phyloP scores from a whole-genome alignment of 2,113 vertebrate species.

The Aviceda subcristata region DNA sequence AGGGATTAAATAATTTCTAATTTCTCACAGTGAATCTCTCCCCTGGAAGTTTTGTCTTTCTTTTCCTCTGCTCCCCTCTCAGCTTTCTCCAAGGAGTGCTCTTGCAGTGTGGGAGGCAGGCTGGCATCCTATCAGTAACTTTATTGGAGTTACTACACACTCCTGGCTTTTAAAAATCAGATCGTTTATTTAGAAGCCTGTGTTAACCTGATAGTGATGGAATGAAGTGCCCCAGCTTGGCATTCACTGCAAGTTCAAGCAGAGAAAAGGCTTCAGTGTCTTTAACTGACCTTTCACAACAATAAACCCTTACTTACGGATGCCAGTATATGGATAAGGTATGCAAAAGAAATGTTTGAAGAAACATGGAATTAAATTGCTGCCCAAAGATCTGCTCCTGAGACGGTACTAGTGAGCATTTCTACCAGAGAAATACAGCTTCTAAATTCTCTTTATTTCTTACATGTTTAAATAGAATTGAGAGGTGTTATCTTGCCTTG shows the following conservation, averaged over 20 bases:
- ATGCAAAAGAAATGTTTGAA: not conserved
- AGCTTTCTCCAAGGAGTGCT: conserved; percentile 9
- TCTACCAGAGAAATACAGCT: not conserved
- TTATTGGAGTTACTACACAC: not conserved
- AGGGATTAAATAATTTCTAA: conserved; percentile 8
- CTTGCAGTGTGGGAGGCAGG: conserved; percentile 22
- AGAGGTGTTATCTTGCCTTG: not conserved
- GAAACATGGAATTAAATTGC: not conserved
- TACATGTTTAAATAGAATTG: not conserved
- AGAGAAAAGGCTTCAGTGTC: not conserved
- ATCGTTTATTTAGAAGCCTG: conserved; percentile 41
- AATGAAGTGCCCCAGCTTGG: conserved; percentile 33
- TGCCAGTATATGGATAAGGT: not conserved
- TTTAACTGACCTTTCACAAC: conserved; percentile 7
- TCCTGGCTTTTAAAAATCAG: conserved; percentile 25
- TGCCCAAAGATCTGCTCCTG: not conserved
- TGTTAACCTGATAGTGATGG: conserved; percentile 26
- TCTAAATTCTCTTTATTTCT: not conserved
- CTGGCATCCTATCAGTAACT: not conserved
- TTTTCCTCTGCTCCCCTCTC: not conserved
- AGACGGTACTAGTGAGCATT: not conserved
- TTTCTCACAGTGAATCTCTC: not conserved
- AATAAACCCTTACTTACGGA: not conserved
- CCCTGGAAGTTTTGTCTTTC: not conserved
- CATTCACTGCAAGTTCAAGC: not conserved